A percentile compares a stretch with the other conserved stretches of the same genome.
These are phyloP conservation scores for Brachionus calyciflorus DNA, from an alignment of 1,140 invertebrate genomes.

Conservation along the genomic window DNA sequence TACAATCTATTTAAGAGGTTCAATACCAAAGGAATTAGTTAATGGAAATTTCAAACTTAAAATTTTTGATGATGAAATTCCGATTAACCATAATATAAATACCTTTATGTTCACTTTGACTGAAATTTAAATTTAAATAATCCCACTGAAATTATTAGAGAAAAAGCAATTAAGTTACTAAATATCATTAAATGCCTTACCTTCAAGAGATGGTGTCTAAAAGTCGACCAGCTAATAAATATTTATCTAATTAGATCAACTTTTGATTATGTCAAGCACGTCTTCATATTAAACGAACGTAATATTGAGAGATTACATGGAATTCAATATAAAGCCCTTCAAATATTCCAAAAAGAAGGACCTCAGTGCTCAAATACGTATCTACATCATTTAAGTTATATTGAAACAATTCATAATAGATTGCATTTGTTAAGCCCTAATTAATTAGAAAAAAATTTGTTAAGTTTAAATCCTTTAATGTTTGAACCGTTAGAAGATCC, in stretches of 20 bases:
- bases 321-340: too few relatives aligned
- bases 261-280: not conserved
- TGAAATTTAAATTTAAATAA: not conserved
- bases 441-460: too few relatives aligned
- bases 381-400: too few relatives aligned
- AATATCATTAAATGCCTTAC: not conserved
- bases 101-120: not conserved
- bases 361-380: too few relatives aligned
- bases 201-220: not conserved
- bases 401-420: too few relatives aligned
- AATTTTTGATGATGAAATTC: slow-evolving; percentile 7
- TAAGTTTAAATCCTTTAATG: too few relatives aligned
- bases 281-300: too few relatives aligned
- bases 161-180: not conserved
- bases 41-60: not conserved
- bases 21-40: not conserved
- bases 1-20: not conserved
- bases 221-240: not conserved
- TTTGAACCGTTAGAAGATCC: too few relatives aligned
- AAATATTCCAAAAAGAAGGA: too few relatives aligned
- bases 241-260: not conserved
- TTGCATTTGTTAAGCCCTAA: too few relatives aligned
- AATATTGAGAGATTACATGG: too few relatives aligned
- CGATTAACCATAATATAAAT: not conserved
- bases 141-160: not conserved